Evolutionary conservation across 1,140 invertebrate genomes (phyloP).

Genomic region (Solenopsis fugax): DNA sequence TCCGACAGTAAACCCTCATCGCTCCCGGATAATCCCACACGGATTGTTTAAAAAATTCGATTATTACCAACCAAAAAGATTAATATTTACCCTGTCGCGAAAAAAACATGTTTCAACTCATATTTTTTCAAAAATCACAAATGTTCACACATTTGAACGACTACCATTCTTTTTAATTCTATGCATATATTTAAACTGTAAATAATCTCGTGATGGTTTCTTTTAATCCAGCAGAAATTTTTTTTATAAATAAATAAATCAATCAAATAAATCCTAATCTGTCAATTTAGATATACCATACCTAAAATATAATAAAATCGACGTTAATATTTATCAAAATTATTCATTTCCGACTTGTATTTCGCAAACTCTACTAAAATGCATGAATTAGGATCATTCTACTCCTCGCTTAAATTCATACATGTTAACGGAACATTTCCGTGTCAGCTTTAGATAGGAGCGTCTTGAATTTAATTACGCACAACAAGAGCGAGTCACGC

Average conservation of each 20-base stretch:
- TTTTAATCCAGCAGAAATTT: not conserved
- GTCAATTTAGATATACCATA: not conserved
- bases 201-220: not conserved
- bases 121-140: not conserved
- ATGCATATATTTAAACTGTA: not conserved
- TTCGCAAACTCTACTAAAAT: not conserved
- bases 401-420: constrained; percentile 34
- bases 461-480: constrained; percentile 59
- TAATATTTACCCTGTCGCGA: not conserved
- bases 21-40: not conserved
- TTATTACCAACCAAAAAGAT: not conserved
- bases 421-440: constrained; percentile 27
- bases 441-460: constrained; percentile 41
- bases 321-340: not conserved
- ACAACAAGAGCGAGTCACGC: constrained; percentile 41
- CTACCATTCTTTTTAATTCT: not conserved
- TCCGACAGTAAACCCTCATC: constrained; percentile 49
- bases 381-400: not conserved
- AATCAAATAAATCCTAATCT: constrained; percentile 1
- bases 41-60: not conserved
- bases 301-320: not conserved
- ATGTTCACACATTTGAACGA: not conserved
- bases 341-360: not conserved
- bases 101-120: not conserved
- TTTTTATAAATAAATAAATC: not conserved